phyloP scores from a whole-genome alignment of 2,888 invertebrate species.

The Conomelus anceps region DNA sequence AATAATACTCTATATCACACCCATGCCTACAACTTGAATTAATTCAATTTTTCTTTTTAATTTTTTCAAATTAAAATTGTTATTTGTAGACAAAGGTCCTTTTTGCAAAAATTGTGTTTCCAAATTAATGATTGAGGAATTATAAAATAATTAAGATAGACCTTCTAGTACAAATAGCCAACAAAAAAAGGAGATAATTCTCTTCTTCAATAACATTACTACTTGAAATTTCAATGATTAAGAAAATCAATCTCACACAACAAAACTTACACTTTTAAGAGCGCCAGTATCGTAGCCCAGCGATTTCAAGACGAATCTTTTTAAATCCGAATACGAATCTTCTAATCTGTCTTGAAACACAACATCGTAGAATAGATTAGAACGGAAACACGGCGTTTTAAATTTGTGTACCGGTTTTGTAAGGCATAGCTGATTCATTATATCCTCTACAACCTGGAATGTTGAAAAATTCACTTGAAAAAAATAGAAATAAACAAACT shows the following conservation, averaged over 20 bases:
- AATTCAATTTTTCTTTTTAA: too few species aligned
- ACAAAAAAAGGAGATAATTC: too few species aligned
- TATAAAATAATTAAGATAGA: too few species aligned
- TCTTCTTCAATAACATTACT: too few species aligned
- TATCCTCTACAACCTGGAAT: conserved; percentile 70
- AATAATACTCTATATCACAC: too few species aligned
- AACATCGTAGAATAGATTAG: conserved; percentile 93
- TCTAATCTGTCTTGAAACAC: conserved; percentile 76
- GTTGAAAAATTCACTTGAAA: conserved; percentile 25
- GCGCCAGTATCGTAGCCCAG: conserved; percentile 50
- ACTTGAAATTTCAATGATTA: too few species aligned
- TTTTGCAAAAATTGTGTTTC: too few species aligned
- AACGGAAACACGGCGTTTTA: conserved; percentile 81
- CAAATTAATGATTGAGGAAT: too few species aligned
- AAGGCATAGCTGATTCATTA: conserved; percentile 63
- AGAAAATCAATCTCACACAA: not conserved
- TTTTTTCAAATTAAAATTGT: too few species aligned
- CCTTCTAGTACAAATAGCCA: too few species aligned
- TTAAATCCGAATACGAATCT: conserved; percentile 74
- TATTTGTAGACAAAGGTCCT: too few species aligned
- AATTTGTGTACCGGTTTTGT: conserved; percentile 64
- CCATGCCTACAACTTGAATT: too few species aligned
- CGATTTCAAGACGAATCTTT: conserved; percentile 61
- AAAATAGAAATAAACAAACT: not conserved
- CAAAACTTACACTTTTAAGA: conserved; percentile 46